Evolutionary conservation across 2,113 vertebrate genomes (phyloP), one percentile per base, ranked within the genome.

Genomic region (Psittacula cyanocephala): DNA sequence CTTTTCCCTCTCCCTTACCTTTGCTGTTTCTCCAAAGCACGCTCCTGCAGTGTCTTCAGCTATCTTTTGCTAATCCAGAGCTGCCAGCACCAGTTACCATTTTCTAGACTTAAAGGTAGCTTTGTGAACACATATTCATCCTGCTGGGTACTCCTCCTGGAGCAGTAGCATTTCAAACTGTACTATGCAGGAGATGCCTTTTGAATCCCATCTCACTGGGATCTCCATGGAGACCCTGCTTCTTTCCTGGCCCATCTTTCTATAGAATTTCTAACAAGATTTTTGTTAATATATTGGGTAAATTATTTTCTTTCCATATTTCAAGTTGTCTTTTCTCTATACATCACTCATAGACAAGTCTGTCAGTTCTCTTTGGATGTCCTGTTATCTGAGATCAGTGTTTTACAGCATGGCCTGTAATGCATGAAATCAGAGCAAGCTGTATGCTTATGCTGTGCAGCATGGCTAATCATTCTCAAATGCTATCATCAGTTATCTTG

Each of bases 401-500:
- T 91, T 96, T 81, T 93, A 78, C 70, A 72, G 60, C 52, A 2
- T 4, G 86, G 76, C 59, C 88, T 79, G 79, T 91, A 95, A 97
- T 50, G 92, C 70, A 79, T 94, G 76, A 94, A 94, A 96, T 96
- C 60, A 3, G 91, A 93, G 91, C 81, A 94, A 91, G 92, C 83
- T 91, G 91, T 62, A 60, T 27, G 67, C 86, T 94, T 68, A 15
- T 16, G 53, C 43, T 10, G 10, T 67, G 94, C 39, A 27, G 89
- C 57, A 47, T 85, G 82, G 89, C 81, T 96, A 95, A 95, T 96
- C 31, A 44, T 81, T 96, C 77, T 96, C 96, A 95, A 89, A 94
- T 71, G 86, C 69, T 88, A 84, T 89, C 88, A 88, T 77, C 82
- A 60, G 91, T 89, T 97, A 95, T 95, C 93, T 95, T 81, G 88